Conservation (phyloP, 2,888 invertebrate species). For the Trimorus sp. region DNA sequence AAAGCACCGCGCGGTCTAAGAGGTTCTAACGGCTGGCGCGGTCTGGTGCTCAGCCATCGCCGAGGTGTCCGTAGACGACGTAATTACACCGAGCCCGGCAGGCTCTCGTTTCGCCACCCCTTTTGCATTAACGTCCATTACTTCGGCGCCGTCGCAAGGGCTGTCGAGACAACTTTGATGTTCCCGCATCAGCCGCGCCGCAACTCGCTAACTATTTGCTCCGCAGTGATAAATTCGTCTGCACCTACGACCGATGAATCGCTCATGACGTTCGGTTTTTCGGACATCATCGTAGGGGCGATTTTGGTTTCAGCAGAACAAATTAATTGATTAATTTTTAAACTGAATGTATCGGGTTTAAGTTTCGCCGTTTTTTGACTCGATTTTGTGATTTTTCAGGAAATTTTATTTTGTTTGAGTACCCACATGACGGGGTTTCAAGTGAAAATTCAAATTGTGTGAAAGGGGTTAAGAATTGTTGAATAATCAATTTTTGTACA, state of each 20-base stretch:
- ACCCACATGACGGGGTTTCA: too few relatives aligned
- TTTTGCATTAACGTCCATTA: conserved; percentile 67
- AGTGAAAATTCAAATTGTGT: too few relatives aligned
- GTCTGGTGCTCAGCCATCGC: conserved; percentile 62
- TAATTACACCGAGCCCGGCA: conserved; percentile 66
- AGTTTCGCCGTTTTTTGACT: too few relatives aligned
- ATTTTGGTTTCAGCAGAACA: too few relatives aligned
- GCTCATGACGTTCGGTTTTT: too few relatives aligned
- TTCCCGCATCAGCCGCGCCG: conserved; percentile 55
- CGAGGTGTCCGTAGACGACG: conserved; percentile 68
- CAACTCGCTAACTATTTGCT: conserved; percentile 60
- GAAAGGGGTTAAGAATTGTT: too few relatives aligned
- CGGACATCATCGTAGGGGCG: too few relatives aligned
- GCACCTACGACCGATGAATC: conserved; percentile 36
- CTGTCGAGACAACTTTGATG: conserved; percentile 66
- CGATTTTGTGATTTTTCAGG: too few relatives aligned
- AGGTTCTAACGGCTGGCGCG: conserved; percentile 52
- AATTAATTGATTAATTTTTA: too few relatives aligned
- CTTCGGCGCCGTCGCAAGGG: conserved; percentile 62
- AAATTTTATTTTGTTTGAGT: too few relatives aligned
- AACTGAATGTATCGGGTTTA: too few relatives aligned
- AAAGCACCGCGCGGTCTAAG: conserved; percentile 40
- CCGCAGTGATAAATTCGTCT: conserved; percentile 50
- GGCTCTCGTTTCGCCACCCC: conserved; percentile 66
- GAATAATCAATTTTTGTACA: too few relatives aligned